Evolutionary conservation across 2,797 vertebrate genomes (phyloP), one percentile per base, ranked within the genome.

Genomic region (Chaetodon trifasciatus): DNA sequence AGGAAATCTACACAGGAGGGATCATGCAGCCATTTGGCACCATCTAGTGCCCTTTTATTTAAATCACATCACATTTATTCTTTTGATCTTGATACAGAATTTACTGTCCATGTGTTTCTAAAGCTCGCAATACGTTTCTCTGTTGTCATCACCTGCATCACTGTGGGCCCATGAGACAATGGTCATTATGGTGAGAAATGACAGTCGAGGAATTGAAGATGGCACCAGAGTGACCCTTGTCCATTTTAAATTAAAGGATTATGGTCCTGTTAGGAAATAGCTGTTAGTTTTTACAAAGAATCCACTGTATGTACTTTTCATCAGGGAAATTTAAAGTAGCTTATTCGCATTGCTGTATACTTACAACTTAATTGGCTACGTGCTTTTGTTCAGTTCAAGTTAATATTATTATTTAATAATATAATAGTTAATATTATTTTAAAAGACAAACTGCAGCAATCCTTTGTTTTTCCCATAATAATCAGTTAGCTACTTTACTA

Each of bases 31-130:
- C 47, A 75, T 81, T 78, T 91, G 75, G 89, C 90, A 10, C 93
- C 92, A 92, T 86, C 93, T 93, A 93, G 92, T 91, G 93, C 74
- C 32, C 11, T 37, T 68, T 76, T 62, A 5, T 60, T 70, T 79
- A 23, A 80, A 52, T 79, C 74, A 83, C 91, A 85, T 47, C 46
- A 63, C 17, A 21, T 63, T 8, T 10, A 2, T 13, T 40, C 23
- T 4, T 53, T 6, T 5, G 23, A 23, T n/a, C 3, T 39, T 42
- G 9, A 39, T 8, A 44, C 56, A 52, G 8, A 47, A 8, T 66
- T 28, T 37, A 49, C 21, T 7, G 4, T 52, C 1, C 21, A 0
- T 15, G 13, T 37, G 37, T 24, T 24, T 8, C 61, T 3, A 8
- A 19, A 39, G 24, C 28, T 15, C 6, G 12, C 47, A 32, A 12